phyloP scores from a whole-genome alignment of 2,113 vertebrate species.

The Epinephelus moara region DNA sequence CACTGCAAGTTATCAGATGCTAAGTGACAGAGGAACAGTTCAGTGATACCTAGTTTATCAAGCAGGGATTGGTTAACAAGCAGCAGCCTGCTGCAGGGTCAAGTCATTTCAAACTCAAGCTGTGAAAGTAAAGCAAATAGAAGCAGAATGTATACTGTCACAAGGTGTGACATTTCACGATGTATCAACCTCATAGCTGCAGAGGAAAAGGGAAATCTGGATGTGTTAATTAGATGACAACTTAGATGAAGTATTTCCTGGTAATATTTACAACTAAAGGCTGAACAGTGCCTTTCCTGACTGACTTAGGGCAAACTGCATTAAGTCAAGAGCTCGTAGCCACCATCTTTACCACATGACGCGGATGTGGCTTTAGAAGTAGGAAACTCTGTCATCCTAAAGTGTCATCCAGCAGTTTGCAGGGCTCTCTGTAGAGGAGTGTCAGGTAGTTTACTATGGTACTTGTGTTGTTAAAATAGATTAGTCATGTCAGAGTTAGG shows the following conservation, averaged over 20 bases:
- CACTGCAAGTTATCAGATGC: background rate
- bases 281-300: background rate
- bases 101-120: background rate
- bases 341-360: background rate
- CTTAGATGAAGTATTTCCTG: background rate
- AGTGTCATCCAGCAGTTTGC: constrained; percentile 34
- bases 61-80: background rate
- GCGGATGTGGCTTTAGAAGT: constrained; percentile 1
- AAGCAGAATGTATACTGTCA: background rate
- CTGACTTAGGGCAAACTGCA: background rate
- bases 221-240: background rate
- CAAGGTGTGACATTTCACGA: background rate
- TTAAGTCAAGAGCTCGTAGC: background rate
- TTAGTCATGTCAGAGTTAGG: constrained; percentile 55
- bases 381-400: constrained; percentile 20
- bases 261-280: background rate
- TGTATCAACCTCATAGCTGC: background rate
- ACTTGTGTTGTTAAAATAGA: constrained; percentile 55
- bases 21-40: background rate
- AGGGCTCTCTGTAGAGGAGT: constrained; percentile 32
- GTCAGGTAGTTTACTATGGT: constrained; percentile 38
- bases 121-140: background rate
- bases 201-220: background rate
- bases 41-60: background rate
- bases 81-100: background rate